Evolutionary conservation across 64 coral and sea anemone species (phyloP).

Genomic region (Stichodactyla helianthus): DNA sequence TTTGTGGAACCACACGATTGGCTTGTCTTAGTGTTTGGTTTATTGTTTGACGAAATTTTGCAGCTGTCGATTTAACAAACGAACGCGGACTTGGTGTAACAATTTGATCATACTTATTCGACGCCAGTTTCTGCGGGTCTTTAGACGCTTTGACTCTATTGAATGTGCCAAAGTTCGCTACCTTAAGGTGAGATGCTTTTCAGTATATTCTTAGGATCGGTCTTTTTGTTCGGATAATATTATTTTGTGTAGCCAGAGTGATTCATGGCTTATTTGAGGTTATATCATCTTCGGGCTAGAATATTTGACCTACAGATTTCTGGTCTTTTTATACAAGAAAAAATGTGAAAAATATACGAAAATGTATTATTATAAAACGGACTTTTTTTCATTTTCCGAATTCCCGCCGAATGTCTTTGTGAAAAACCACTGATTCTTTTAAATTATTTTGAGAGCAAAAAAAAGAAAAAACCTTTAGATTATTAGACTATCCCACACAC

Average conservation of each 20-base stretch:
- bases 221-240: background rate
- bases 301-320: background rate
- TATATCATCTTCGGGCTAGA: background rate
- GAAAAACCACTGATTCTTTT: background rate
- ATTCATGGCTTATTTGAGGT: background rate
- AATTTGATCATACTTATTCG: background rate
- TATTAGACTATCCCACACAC: background rate
- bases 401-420: background rate
- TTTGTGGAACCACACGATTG: background rate
- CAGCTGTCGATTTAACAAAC: conserved; percentile 5
- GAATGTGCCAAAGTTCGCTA: background rate
- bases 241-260: background rate
- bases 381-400: background rate
- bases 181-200: background rate
- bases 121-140: background rate
- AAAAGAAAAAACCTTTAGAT: background rate
- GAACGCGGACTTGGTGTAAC: background rate
- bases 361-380: background rate
- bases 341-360: background rate
- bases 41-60: background rate
- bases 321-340: too few relatives aligned
- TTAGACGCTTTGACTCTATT: background rate
- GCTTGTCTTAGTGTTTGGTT: background rate
- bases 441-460: background rate
- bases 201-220: background rate